Base-by-base conservation (phyloP, 2,888 invertebrate genomes). In the Merodon equestris region DNA sequence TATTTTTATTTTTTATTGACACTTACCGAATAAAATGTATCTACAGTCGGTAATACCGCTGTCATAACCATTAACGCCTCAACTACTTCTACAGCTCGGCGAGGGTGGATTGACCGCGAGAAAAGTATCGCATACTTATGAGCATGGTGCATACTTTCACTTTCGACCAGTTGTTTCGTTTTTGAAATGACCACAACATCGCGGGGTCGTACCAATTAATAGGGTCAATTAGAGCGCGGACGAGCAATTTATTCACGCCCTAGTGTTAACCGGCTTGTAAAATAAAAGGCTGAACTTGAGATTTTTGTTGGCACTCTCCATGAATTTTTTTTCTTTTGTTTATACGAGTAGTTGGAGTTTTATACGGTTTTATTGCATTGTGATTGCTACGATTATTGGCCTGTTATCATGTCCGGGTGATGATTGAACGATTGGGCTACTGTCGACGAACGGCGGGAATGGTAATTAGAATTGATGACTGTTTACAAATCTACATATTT, bases 1-100 rank as follows among this genome's bases (percentile, higher is more conserved):
- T 66, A 36, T 76, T 68, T 57, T 68, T 50, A 42, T 36, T 56
- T 77, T 77, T 73, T 73, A 77, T 77, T 77, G 77, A 68, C 77
- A 77, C 61, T 70, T 63, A 64, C 53, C 48, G 18, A 48, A 70
- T 36, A 34, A 64, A 61, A 64, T 68, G 56, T 76, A 71, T 76
- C 64, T 71, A 47, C 60, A 74, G 44, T 56, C 38, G 60, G 48
- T 54, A 73, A 51, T 57, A 66, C 40, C 61, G 56, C 51, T 61
- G 56, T 64, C 60, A 76, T 71, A 66, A 71, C 60, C 60, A 50
- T 76, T 76, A 71, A 54, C 60, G 27, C 60, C 44, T 66, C 58
- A 53, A 64, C 42, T 48, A 57, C 66, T 56, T 27, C 27, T 7
- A 7, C 27, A 27, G 27, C 27, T 40, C 12, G 1, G 40, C 3